A percentile compares a stretch with the other conserved stretches of the same genome.
Conservation (phyloP, 2,888 invertebrate genomes). For the Bombylius discolor region DNA sequence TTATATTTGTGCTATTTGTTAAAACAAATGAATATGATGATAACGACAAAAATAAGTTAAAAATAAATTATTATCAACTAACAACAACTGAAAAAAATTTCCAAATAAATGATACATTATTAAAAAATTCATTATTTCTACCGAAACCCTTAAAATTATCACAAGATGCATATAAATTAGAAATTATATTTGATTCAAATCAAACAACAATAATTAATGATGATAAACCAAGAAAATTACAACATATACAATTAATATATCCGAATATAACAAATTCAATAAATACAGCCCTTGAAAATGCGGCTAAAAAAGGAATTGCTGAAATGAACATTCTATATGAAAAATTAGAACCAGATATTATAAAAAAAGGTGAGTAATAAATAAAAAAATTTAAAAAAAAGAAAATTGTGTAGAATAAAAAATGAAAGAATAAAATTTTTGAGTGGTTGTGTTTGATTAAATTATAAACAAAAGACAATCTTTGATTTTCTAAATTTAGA, state of each 20-base stretch:
- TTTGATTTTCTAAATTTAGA: too few relatives aligned
- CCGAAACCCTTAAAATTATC: constrained; percentile 10
- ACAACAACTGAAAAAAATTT: too few relatives aligned
- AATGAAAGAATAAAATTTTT: too few relatives aligned
- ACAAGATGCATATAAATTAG: background rate
- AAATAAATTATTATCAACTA: too few relatives aligned
- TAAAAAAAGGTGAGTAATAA: constrained; percentile 28
- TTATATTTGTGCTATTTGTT: background rate
- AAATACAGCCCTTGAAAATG: constrained; percentile 30
- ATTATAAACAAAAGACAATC: too few relatives aligned
- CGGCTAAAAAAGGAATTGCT: constrained; percentile 31
- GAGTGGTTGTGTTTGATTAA: too few relatives aligned
- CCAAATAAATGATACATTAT: background rate
- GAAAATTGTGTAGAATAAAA: too few relatives aligned
- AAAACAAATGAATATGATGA: constrained; percentile 1
- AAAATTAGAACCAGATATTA: constrained; percentile 31
- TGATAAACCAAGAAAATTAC: constrained; percentile 5
- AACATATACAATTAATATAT: background rate
- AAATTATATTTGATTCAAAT: background rate
- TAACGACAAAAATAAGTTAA: background rate
- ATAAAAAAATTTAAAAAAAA: too few relatives aligned
- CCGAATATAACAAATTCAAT: constrained; percentile 12
- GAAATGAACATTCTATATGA: constrained; percentile 33
- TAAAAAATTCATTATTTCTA: background rate
- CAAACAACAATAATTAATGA: background rate